Evolutionary conservation across 2,797 vertebrate species (phyloP).

Genomic region (Hoplostethus atlanticus): DNA sequence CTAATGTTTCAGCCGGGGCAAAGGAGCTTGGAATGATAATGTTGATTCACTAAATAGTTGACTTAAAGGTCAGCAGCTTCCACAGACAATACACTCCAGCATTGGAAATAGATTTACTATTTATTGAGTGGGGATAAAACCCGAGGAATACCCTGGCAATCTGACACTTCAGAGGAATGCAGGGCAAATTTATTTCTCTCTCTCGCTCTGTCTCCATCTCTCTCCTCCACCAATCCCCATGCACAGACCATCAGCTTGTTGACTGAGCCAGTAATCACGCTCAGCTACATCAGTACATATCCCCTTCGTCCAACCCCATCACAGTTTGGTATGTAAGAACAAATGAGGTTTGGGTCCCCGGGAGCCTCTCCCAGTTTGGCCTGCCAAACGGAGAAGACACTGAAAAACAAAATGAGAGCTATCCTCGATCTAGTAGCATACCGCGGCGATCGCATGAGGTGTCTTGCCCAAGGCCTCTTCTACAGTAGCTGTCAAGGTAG

Average conservation of each 20-base stretch:
- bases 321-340: constrained; percentile 52
- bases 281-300: constrained; percentile 44
- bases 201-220: constrained; percentile 18
- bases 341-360: constrained; percentile 53
- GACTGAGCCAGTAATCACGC: constrained; percentile 56
- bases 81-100: constrained; percentile 66
- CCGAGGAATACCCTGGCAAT: constrained; percentile 62
- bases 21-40: constrained; percentile 85
- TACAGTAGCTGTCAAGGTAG: background rate
- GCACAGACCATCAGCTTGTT: constrained; percentile 31
- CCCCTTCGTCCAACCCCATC: constrained; percentile 43
- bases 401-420: constrained; percentile 21
- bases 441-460: background rate
- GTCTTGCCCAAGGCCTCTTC: constrained; percentile 7
- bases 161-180: constrained; percentile 57
- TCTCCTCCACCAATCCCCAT: constrained; percentile 26
- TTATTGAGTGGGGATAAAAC: constrained; percentile 71
- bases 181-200: constrained; percentile 36
- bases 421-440: constrained; percentile 1
- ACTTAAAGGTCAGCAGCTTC: constrained; percentile 82
- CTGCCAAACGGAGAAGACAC: constrained; percentile 16
- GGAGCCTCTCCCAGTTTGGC: constrained; percentile 14
- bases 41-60: constrained; percentile 84
- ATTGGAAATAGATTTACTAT: constrained; percentile 77
- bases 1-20: constrained; percentile 84